Percentiles rank a stretch among this genome's conserved stretches.
These are phyloP conservation scores for Tretioscincus oriximinensis DNA, from an alignment of 2,113 vertebrate genomes.

Conservation along the genomic window DNA sequence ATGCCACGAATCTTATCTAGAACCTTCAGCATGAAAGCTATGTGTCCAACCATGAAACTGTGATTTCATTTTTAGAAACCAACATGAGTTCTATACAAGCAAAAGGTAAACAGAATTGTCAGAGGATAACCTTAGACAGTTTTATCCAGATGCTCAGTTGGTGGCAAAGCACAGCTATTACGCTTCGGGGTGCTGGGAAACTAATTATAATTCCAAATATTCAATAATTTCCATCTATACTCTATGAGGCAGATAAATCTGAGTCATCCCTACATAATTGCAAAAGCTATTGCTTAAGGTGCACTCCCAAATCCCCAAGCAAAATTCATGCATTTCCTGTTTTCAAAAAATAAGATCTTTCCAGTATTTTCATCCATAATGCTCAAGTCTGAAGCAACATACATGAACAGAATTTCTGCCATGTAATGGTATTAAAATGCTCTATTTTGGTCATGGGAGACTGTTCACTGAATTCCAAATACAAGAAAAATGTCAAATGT, in stretches of 20 bases:
- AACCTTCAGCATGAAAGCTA: background rate
- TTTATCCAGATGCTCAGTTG: background rate
- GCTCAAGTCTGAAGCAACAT: background rate
- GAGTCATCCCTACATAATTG: background rate
- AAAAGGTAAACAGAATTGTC: background rate
- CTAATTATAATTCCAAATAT: background rate
- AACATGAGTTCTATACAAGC: background rate
- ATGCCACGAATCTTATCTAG: background rate
- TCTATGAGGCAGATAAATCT: background rate
- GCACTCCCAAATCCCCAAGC: background rate
- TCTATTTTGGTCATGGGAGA: constrained; percentile 27
- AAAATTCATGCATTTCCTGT: background rate
- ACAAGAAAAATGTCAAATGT: too few relatives aligned
- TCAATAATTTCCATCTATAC: background rate
- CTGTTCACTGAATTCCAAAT: background rate
- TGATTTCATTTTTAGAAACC: background rate
- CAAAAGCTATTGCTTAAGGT: background rate
- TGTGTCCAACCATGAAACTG: background rate
- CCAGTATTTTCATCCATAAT: background rate
- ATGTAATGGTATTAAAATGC: constrained; percentile 14
- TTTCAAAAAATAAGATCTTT: background rate
- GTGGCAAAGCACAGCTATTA: background rate
- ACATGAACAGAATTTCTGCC: constrained; percentile 38
- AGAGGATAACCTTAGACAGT: background rate
- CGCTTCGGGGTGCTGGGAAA: background rate